These are phyloP conservation scores for Gracilinanus agilis DNA, from an alignment of 2,113 vertebrate genomes.

Conservation along the genomic window DNA sequence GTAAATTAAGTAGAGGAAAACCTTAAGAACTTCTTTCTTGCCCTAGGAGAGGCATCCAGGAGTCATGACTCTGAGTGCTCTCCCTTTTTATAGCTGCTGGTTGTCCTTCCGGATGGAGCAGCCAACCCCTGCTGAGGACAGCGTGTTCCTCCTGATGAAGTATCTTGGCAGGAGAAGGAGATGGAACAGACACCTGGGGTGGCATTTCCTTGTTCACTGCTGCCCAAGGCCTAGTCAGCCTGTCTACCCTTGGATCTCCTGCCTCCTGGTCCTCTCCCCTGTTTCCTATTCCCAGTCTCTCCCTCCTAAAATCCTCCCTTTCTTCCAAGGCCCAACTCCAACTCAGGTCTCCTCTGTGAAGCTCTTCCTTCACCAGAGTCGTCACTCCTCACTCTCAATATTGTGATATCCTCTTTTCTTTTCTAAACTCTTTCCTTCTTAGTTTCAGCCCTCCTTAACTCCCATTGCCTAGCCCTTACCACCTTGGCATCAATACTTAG, in stretches of 20 bases:
- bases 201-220: neutral
- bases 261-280: neutral
- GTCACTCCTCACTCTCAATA: neutral
- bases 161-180: neutral
- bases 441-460: no score
- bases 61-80: neutral
- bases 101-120: neutral
- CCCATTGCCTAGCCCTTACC: no score
- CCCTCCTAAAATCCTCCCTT: neutral
- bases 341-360: neutral
- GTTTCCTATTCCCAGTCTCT: neutral
- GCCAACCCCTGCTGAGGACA: neutral
- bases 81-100: neutral
- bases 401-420: neutral
- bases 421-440: no score
- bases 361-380: neutral
- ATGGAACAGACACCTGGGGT: neutral
- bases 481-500: no score
- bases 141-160: neutral
- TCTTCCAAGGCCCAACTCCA: neutral
- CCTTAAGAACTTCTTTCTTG: neutral
- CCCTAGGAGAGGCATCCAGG: neutral
- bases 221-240: neutral
- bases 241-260: neutral
- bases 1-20: slow-evolving; percentile 2